A percentile compares a stretch with the other conserved stretches of the same genome.
Evolutionary conservation across 2,113 vertebrate species (phyloP).

Genomic region (Nansenia antarctica): DNA sequence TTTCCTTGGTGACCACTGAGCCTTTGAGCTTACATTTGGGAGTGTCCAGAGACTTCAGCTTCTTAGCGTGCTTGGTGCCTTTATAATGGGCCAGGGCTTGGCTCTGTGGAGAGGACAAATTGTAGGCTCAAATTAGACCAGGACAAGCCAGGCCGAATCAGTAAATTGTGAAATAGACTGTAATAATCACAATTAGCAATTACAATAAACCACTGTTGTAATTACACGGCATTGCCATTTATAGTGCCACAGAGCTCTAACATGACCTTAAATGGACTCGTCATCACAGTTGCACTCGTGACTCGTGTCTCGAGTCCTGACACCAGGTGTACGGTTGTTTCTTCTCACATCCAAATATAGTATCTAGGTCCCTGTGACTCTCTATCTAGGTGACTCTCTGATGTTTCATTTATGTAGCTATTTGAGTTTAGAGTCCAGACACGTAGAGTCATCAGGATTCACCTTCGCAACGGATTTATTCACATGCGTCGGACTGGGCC

Average conservation of each 20-base stretch:
- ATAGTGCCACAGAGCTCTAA: not conserved
- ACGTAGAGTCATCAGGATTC: conserved; percentile 39
- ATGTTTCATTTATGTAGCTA: conserved; percentile 13
- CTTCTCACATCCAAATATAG: not conserved
- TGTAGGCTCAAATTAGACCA: conserved; percentile 80
- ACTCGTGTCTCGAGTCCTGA: too few relatives aligned
- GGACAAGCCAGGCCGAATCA: conserved; percentile 76
- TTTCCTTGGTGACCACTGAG: conserved; percentile 72
- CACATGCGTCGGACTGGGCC: conserved; percentile 42
- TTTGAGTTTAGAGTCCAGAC: conserved; percentile 25
- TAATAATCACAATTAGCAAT: conserved; percentile 31
- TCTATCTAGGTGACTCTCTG: not conserved
- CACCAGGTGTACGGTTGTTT: not conserved
- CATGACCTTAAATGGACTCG: too few relatives aligned
- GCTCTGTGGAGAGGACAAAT: conserved; percentile 92
- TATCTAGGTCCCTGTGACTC: not conserved
- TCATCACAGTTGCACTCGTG: too few relatives aligned
- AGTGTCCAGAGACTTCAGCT: conserved; percentile 95
- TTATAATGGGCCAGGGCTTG: conserved; percentile 99
- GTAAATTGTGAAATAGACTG: conserved; percentile 75
- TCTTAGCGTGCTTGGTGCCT: conserved; percentile 99
- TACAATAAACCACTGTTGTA: too few relatives aligned
- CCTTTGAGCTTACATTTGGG: conserved; percentile 95
- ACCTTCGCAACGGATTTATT: conserved; percentile 58
- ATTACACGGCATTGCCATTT: not conserved